A percentile compares a stretch with the other conserved stretches of the same genome.
phyloP scores from a whole-genome alignment of 2,797 vertebrate genomes.

The Diplodus sargus region DNA sequence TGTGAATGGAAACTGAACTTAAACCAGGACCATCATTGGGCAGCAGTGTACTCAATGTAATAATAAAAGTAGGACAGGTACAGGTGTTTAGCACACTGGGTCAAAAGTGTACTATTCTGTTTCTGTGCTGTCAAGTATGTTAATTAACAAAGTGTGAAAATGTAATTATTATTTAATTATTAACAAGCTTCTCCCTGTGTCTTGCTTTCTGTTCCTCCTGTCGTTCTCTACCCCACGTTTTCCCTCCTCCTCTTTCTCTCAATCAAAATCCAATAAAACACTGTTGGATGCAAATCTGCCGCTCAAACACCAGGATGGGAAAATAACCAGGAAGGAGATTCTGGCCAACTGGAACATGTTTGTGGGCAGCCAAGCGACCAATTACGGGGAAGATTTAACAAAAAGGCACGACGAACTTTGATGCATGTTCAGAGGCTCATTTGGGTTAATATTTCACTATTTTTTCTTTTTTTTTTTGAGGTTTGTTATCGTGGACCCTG shows the following conservation, averaged over 20 bases:
- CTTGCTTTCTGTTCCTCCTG: constrained; percentile 16
- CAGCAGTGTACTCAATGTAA: background rate
- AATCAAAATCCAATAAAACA: constrained; percentile 57
- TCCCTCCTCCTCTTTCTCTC: background rate
- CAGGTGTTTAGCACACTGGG: background rate
- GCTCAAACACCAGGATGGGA: constrained; percentile 85
- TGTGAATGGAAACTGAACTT: too few relatives aligned
- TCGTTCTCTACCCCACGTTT: constrained; percentile 3
- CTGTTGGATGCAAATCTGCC: constrained; percentile 58
- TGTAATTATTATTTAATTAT: constrained; percentile 67
- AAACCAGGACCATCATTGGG: too few relatives aligned
- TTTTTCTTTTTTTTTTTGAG: background rate
- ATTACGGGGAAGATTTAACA: constrained; percentile 94
- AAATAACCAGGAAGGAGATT: constrained; percentile 92
- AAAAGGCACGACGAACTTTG: constrained; percentile 92
- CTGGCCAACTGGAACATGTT: constrained; percentile 96
- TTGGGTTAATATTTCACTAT: constrained; percentile 12
- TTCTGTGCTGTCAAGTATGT: background rate
- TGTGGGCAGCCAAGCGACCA: constrained; percentile 94
- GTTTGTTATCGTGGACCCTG: background rate
- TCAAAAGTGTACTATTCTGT: background rate
- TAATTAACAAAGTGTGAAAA: constrained; percentile 17
- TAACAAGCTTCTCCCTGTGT: constrained; percentile 47
- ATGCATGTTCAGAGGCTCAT: constrained; percentile 38
- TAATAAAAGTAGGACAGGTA: background rate